phyloP scores from a whole-genome alignment of 2,113 vertebrate species.

The Hydropotes inermis region DNA sequence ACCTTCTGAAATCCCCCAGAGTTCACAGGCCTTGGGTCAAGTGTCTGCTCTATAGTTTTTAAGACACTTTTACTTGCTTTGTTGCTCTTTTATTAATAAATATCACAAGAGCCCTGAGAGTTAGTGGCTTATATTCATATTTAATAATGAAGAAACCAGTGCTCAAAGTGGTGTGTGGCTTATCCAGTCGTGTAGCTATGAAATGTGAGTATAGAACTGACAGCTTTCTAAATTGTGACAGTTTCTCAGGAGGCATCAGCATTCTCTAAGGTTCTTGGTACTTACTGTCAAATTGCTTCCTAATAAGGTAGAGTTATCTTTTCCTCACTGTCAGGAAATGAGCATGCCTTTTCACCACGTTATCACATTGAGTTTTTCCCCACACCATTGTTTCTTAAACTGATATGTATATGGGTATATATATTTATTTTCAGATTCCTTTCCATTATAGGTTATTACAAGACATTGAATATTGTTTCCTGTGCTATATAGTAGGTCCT shows the following conservation, averaged over 20 bases:
- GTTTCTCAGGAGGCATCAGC: not conserved
- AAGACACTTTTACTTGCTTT: not conserved
- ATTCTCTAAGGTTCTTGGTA: conserved; percentile 16
- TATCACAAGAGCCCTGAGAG: not conserved
- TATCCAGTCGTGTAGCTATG: not conserved
- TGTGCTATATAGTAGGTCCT: not conserved
- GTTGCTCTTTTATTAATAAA: not conserved
- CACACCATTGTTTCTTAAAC: not conserved
- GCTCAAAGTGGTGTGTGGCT: not conserved
- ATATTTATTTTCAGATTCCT: not conserved
- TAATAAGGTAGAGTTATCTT: not conserved
- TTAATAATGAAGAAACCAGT: conserved; percentile 11
- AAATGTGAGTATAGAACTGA: not conserved
- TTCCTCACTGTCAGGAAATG: not conserved
- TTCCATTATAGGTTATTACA: not conserved
- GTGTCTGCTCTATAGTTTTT: not conserved
- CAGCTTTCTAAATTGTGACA: not conserved
- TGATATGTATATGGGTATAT: not conserved
- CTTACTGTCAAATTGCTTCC: not conserved
- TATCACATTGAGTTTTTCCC: not conserved
- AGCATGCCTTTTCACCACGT: not conserved
- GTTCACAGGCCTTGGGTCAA: not conserved
- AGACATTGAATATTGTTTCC: not conserved
- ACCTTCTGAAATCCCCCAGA: not conserved
- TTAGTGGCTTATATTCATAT: not conserved